These are phyloP conservation scores for Ptilodon capucinus DNA, from an alignment of 2,888 invertebrate species.

Conservation along the genomic window DNA sequence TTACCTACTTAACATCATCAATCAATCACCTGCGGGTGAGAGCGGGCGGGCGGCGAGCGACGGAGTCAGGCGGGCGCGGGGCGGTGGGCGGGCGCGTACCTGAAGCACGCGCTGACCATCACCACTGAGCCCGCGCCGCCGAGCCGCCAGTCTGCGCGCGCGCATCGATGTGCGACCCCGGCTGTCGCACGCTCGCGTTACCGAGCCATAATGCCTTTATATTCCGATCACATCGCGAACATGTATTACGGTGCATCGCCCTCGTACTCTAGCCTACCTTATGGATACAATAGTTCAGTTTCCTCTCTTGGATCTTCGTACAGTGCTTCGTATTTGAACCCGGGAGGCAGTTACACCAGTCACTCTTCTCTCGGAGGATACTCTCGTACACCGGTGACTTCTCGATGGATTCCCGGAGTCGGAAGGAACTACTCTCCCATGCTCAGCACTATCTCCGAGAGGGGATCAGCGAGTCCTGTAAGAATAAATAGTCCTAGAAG, in stretches of 20 bases:
- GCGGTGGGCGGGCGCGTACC: conserved; percentile 49
- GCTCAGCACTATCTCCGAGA: conserved; percentile 86
- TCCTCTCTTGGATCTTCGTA: conserved; percentile 61
- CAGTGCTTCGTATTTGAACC: conserved; percentile 78
- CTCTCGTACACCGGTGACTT: conserved; percentile 71
- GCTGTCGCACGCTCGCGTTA: conserved; percentile 42
- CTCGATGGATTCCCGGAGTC: conserved; percentile 65
- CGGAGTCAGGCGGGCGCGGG: conserved; percentile 35
- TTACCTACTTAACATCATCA: conserved; percentile 65
- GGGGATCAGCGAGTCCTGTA: conserved; percentile 60
- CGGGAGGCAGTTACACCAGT: conserved; percentile 73
- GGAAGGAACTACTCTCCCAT: conserved; percentile 86
- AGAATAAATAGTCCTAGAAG: conserved; percentile 72
- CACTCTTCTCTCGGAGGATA: conserved; percentile 81
- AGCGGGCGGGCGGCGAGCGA: conserved; percentile 33
- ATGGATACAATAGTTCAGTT: conserved; percentile 72
- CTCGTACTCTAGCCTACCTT: conserved; percentile 75
- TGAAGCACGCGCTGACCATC: conserved; percentile 35
- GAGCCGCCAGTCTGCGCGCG: conserved; percentile 56
- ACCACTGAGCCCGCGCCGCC: conserved; percentile 21
- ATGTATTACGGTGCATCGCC: conserved; percentile 78
- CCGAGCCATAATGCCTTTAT: conserved; percentile 84
- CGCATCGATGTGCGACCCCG: conserved; percentile 43
- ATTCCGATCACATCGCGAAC: conserved; percentile 85
- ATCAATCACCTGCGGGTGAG: conserved; percentile 67